phyloP scores from a whole-genome alignment of 2,113 vertebrate species.

The Psittacula cyanocephala region DNA sequence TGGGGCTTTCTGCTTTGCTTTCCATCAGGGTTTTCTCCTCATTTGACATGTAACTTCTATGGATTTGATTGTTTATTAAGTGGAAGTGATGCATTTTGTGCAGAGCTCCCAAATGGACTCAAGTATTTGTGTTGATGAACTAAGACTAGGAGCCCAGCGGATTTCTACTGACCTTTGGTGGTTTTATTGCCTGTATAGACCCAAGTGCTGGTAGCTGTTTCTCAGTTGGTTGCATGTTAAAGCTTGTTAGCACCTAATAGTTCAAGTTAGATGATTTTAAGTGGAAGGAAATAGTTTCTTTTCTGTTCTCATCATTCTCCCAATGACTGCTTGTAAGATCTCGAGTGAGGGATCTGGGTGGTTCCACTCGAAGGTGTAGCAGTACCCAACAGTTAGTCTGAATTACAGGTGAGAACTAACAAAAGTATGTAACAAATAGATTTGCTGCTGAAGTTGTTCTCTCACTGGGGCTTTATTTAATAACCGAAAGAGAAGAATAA shows the following conservation, averaged over 20 bases:
- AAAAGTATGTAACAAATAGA: neutral
- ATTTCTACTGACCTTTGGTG: neutral
- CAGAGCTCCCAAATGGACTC: neutral
- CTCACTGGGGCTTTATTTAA: neutral
- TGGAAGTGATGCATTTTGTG: neutral
- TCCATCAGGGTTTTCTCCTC: neutral
- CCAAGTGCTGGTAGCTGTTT: neutral
- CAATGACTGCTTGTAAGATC: neutral
- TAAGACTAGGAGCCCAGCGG: neutral
- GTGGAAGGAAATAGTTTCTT: neutral
- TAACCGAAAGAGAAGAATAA: neutral
- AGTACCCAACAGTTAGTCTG: neutral
- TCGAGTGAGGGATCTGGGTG: neutral
- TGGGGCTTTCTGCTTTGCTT: neutral
- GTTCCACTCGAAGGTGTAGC: neutral
- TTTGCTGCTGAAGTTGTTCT: neutral
- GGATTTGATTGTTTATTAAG: neutral
- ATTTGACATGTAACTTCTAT: rapidly evolving
- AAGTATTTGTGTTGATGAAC: neutral
- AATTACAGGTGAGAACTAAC: neutral
- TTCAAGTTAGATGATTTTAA: neutral
- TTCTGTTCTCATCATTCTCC: neutral
- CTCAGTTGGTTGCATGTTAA: neutral
- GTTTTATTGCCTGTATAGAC: neutral
- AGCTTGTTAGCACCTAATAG: neutral